A percentile compares a stretch with the other conserved stretches of the same genome.
These are phyloP conservation scores for Istiophorus platypterus DNA, from an alignment of 2,113 vertebrate genomes.

Conservation along the genomic window DNA sequence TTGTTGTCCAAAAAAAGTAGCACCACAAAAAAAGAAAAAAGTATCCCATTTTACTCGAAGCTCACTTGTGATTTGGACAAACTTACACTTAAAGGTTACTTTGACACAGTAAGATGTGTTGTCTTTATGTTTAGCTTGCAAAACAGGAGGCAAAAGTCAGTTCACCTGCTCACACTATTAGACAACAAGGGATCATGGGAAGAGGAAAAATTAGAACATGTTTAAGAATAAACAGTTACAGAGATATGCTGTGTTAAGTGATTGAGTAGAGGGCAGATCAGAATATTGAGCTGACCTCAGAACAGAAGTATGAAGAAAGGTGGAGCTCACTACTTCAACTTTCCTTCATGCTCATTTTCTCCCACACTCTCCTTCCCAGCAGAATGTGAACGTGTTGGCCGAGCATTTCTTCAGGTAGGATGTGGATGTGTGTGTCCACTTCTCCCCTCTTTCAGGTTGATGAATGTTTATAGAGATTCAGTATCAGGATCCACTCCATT, in stretches of 20 bases:
- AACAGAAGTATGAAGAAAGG: not conserved
- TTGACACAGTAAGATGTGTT: not conserved
- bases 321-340: not conserved
- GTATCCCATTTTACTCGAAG: not conserved
- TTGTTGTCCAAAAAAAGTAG: not conserved
- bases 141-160: not conserved
- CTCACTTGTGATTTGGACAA: not conserved
- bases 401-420: slow-evolving; percentile 1
- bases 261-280: not conserved
- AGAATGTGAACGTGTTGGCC: not conserved
- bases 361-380: not conserved
- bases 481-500: slow-evolving; percentile 40
- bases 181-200: not conserved
- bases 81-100: not conserved
- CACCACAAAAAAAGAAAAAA: not conserved
- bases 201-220: no score
- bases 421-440: not conserved
- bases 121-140: not conserved
- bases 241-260: not conserved
- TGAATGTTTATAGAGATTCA: not conserved
- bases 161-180: not conserved
- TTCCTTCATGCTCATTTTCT: slow-evolving; percentile 5
- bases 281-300: not conserved
- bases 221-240: not conserved
- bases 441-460: slow-evolving; percentile 1